Base-by-base conservation (phyloP, 2,797 vertebrate genomes). In the Philypnodon macrostomus region DNA sequence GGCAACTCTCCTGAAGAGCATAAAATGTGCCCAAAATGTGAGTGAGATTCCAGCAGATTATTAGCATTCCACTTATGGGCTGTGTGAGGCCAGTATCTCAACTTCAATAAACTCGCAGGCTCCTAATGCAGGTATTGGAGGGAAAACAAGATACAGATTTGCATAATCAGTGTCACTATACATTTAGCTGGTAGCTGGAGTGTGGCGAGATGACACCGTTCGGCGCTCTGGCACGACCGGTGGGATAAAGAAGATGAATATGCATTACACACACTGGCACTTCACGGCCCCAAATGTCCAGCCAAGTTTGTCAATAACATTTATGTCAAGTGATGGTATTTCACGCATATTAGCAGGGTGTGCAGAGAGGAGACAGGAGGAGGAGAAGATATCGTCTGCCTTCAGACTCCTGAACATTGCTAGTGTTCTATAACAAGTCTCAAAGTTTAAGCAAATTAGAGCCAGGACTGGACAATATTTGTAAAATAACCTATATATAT, bases 121-220 rank as follows among this genome's bases (percentile, higher is more conserved):
- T 87, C 64, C 80, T 85, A 77, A 82, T 83, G 85, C 88, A 91
- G 90, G 90, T 91, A 88, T 79, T 74, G 83, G 76, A 47, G 58
- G 75, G 67, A 71, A 81, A 81, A 85, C 80, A 88, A 86, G 84
- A 88, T 81, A 69, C 79, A 90, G 90, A 89, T 92, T 92, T 92
- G 89, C 90, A 92, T 92, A 92, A 92, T 92, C 88, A 91, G 80
- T 92, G 90, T 92, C 90, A 91, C 87, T 89, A 89, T 84, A 87
- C 80, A 91, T 92, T 92, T 91, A 78, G 76, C 71, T 81, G 78
- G 81, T 68, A 78, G 84, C 72, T 83, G 84, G 83, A 84, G 83
- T 87, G 89, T 88, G 86, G 87, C 78, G 80, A 86, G 85, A 88
- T 88, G 88, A 90, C 84, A 87, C 78, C 70, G 81, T 79, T 86